Evolutionary conservation across 2,113 vertebrate species (phyloP).

Genomic region (Terrapene triunguis): DNA sequence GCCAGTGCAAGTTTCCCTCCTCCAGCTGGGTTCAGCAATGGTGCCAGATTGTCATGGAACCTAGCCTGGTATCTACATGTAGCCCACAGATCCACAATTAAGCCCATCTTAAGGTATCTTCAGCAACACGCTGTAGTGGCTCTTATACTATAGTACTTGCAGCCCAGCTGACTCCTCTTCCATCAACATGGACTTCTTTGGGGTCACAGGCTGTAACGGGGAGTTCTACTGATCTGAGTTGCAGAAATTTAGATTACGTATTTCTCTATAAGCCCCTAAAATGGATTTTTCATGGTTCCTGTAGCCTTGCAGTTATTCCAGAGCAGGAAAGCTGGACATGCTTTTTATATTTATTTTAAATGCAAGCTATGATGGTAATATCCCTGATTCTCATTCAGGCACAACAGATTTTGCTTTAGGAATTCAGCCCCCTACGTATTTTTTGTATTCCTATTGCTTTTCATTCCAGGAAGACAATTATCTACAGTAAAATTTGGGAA

Average conservation of each 20-base stretch:
- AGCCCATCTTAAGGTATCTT: background rate
- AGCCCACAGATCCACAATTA: fast-evolving
- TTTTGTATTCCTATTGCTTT: background rate
- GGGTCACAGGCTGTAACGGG: background rate
- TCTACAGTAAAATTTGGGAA: slow-evolving; percentile 4
- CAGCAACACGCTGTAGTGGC: background rate
- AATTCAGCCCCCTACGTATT: background rate
- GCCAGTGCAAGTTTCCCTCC: background rate
- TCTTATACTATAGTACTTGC: background rate
- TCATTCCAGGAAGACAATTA: background rate
- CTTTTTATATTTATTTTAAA: slow-evolving; percentile 8
- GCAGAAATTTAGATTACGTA: background rate
- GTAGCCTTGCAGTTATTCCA: background rate
- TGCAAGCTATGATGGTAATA: slow-evolving; percentile 7
- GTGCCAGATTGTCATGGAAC: background rate
- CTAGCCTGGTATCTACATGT: background rate
- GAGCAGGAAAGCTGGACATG: background rate
- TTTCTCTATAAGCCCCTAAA: background rate
- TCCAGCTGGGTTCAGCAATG: background rate
- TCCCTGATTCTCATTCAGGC: background rate
- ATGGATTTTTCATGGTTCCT: background rate
- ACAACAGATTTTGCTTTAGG: background rate
- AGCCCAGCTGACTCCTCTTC: background rate
- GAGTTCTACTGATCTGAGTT: background rate
- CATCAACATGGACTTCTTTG: background rate